Conservation (phyloP, 2,113 vertebrate genomes). For the Larimichthys polyactis region DNA sequence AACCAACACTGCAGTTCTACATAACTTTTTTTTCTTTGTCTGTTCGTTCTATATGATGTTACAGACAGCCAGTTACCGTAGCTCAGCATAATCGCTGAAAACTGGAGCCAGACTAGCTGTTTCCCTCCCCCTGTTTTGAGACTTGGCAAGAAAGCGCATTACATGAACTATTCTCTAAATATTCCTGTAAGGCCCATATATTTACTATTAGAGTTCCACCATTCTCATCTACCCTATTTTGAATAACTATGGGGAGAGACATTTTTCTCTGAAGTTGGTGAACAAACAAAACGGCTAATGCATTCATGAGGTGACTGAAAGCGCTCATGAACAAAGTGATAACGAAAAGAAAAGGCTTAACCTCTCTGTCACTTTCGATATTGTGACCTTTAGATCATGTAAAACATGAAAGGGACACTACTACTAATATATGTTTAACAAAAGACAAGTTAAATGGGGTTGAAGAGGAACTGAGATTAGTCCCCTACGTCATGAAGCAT, state of each 20-base stretch:
- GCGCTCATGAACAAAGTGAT: neutral
- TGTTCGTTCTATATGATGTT: neutral
- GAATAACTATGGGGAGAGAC: neutral
- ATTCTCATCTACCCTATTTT: too few species aligned
- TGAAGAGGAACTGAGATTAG: slow-evolving; percentile 52
- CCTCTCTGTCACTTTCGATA: neutral
- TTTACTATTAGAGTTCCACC: neutral
- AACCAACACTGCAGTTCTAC: neutral
- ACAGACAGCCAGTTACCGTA: neutral
- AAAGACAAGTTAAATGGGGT: neutral
- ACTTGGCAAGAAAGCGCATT: neutral
- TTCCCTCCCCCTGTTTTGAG: neutral
- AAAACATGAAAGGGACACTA: neutral
- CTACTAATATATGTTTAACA: neutral
- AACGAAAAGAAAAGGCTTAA: neutral
- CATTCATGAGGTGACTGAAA: neutral
- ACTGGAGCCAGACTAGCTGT: neutral
- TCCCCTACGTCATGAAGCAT: slow-evolving; percentile 9
- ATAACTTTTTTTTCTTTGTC: neutral
- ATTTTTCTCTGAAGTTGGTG: neutral
- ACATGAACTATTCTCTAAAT: neutral
- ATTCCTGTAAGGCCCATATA: neutral
- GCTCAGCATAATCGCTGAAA: neutral
- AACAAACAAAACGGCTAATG: neutral
- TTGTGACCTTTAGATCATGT: slow-evolving; percentile 14